Percentiles rank a stretch among this genome's conserved stretches.
These are phyloP conservation scores for Hippocampus barbouri DNA, from an alignment of 2,113 vertebrate species.

Conservation along the genomic window DNA sequence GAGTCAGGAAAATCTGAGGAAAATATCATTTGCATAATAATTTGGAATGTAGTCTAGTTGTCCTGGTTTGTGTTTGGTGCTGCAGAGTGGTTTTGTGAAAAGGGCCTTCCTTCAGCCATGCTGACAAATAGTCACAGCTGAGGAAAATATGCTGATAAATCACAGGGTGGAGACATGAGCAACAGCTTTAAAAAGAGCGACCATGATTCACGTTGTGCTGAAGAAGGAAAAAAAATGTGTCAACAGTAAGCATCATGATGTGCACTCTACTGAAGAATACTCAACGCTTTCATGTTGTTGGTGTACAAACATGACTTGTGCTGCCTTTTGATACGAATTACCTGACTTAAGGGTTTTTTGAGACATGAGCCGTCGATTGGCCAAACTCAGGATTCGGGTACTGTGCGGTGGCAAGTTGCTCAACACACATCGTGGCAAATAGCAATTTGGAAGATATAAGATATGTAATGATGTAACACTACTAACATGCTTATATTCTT, in stretches of 20 bases:
- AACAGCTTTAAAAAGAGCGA: neutral
- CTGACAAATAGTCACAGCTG: slow-evolving; percentile 1
- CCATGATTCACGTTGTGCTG: neutral
- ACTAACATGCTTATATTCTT: too few relatives aligned
- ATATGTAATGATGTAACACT: too few relatives aligned
- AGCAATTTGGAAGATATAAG: too few relatives aligned
- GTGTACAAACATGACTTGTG: neutral
- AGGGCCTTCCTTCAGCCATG: slow-evolving; percentile 1
- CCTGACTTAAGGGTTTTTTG: too few relatives aligned
- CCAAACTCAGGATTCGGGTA: neutral
- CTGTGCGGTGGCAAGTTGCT: too few relatives aligned
- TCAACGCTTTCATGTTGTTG: neutral
- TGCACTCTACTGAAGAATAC: neutral
- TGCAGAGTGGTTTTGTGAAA: neutral
- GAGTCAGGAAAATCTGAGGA: too few relatives aligned
- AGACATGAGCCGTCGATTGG: too few relatives aligned
- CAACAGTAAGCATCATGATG: neutral
- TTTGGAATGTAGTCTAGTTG: neutral
- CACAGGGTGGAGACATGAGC: neutral
- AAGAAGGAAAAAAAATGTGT: slow-evolving; percentile 7
- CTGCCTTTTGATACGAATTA: too few relatives aligned
- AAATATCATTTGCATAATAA: too few relatives aligned
- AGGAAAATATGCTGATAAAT: neutral
- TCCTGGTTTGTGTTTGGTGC: neutral
- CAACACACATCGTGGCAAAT: too few relatives aligned